Evolutionary conservation across 1,140 invertebrate genomes (phyloP), one percentile per base, ranked within the genome.

Genomic region (Musca domestica): DNA sequence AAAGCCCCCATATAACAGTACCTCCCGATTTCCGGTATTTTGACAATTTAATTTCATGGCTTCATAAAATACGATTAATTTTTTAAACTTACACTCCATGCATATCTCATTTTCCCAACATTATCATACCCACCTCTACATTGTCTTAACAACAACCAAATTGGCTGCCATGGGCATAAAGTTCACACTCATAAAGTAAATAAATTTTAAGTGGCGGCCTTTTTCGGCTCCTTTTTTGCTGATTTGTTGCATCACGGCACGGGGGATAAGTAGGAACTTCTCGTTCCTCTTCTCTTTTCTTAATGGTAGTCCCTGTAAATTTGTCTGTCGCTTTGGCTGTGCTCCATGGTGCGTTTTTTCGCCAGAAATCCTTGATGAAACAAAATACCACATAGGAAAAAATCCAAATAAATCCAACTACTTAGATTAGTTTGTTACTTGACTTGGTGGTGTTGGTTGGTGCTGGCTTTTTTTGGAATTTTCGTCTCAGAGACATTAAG

Each of bases 161-260:
- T 20, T 23, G 49, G 63, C 41, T 46, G 63, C 63, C 41, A 64
- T 46, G 25, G 34, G 63, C 63, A 64, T 64, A 64, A 64, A 64
- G 46, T 64, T 64, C 63, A 64, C 63, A 64, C 63, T 64, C 41
- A 27, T 64, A 47, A 49, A 64, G 63, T 49, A 64, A 64, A 64
- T 64, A 64, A 64, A 64, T 64, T 64, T 64, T 27, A 46, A 64
- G 41, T 64, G 63, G 63, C 63, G 47, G 47, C 63, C 63, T 64
- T 64, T 64, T 64, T 64, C 23, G n/a, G 17, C 27, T 6, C 30
- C 14, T 41, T 41, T 41, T 41, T 41, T 41, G 12, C 34, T 41
- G 34, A 41, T 41, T 41, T 41, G 34, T 41, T 41, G 34, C 34
- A 41, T 41, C 34, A 41, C 34, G 34, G 34, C 34, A 41, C 34